Percentiles rank a stretch among this genome's conserved stretches.
These are phyloP conservation scores for Sardina pilchardus DNA, from an alignment of 2,113 vertebrate genomes.

Conservation along the genomic window DNA sequence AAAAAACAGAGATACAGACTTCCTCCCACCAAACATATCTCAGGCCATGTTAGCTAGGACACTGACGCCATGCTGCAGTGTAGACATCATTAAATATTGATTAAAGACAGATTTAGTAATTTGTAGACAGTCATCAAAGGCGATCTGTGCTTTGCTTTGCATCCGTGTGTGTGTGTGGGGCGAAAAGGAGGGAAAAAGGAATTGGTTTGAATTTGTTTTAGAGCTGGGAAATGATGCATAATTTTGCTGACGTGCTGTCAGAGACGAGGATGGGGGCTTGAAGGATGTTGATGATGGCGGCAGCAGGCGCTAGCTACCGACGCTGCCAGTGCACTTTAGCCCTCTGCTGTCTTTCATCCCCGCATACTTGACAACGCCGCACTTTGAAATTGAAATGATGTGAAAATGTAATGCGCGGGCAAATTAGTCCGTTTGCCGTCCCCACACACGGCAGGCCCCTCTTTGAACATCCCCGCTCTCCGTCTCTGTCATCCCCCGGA, in stretches of 20 bases:
- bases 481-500: not conserved
- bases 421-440: slow-evolving; percentile 49
- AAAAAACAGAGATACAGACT: not conserved
- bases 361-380: slow-evolving; percentile 38
- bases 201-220: slow-evolving; percentile 35
- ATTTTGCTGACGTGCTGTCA: slow-evolving; percentile 40
- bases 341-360: slow-evolving; percentile 39
- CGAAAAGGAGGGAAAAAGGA: not conserved
- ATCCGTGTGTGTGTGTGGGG: not conserved
- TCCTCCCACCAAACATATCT: not conserved
- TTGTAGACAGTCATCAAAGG: slow-evolving; percentile 67
- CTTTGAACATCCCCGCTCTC: slow-evolving; percentile 29
- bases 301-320: slow-evolving; percentile 3
- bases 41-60: not conserved
- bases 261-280: slow-evolving; percentile 26
- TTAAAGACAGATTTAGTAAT: slow-evolving; percentile 75
- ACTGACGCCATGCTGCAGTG: not conserved
- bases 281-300: slow-evolving; percentile 36
- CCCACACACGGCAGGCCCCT: slow-evolving; percentile 23
- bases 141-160: slow-evolving; percentile 40
- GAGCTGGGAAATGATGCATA: slow-evolving; percentile 14
- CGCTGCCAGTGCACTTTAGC: slow-evolving; percentile 22
- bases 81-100: slow-evolving; percentile 73
- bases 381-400: slow-evolving; percentile 55
- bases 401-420: slow-evolving; percentile 44